phyloP scores from a whole-genome alignment of 1,140 invertebrate species.

The Phocides pigmalion region DNA sequence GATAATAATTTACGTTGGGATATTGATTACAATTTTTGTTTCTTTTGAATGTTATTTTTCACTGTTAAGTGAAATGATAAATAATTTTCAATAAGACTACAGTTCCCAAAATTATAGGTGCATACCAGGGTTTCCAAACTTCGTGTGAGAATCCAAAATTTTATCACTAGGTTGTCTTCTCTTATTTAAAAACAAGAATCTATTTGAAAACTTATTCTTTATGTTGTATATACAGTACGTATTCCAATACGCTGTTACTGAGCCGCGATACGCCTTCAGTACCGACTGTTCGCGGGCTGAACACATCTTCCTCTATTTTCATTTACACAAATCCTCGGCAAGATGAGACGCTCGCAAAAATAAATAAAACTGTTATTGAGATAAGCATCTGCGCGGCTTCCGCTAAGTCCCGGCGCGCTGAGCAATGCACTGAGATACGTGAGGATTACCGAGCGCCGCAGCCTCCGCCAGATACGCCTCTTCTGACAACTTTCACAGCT shows the following conservation, averaged over 20 bases:
- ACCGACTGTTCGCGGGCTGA: conserved; percentile 33
- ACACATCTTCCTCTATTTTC: conserved; percentile 70
- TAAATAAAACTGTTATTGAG: conserved; percentile 84
- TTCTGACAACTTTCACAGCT: conserved; percentile 72
- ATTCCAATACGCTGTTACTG: not conserved
- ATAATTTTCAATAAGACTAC: too few relatives aligned
- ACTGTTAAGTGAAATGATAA: too few relatives aligned
- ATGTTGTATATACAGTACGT: not conserved
- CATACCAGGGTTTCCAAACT: too few relatives aligned
- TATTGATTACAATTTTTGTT: too few relatives aligned
- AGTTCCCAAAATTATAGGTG: too few relatives aligned
- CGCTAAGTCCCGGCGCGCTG: conserved; percentile 78
- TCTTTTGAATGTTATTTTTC: too few relatives aligned
- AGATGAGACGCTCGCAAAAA: conserved; percentile 78
- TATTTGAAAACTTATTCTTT: not conserved
- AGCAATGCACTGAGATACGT: conserved; percentile 80
- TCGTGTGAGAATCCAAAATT: too few relatives aligned
- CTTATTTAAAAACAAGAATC: too few relatives aligned
- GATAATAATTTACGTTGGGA: too few relatives aligned
- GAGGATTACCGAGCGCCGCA: conserved; percentile 69
- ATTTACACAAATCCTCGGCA: conserved; percentile 71
- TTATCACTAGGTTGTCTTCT: too few relatives aligned
- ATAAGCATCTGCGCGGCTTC: conserved; percentile 81
- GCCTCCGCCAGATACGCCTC: conserved; percentile 59
- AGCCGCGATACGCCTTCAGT: not conserved